A percentile compares a stretch with the other conserved stretches of the same genome.
phyloP scores from a whole-genome alignment of 2,113 vertebrate genomes.

The Malaclemys terrapin region DNA sequence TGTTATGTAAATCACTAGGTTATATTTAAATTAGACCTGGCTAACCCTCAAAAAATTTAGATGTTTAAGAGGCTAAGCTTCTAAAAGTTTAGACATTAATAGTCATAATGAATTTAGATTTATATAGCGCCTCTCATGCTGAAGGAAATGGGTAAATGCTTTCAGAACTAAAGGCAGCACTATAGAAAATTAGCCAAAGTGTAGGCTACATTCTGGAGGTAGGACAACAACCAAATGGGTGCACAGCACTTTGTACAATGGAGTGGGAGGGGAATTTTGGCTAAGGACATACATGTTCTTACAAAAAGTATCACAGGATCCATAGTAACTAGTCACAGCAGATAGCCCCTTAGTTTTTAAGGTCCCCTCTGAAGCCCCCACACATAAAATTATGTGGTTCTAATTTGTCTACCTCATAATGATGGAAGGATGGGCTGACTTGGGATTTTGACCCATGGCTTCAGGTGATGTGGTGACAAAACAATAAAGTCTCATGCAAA shows the following conservation, averaged over 20 bases:
- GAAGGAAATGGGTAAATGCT: no score
- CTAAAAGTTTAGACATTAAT: no score
- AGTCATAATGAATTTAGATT: no score
- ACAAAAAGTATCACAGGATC: neutral
- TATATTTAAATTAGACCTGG: no score
- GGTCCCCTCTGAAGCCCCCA: neutral
- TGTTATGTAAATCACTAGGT: no score
- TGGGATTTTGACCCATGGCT: neutral
- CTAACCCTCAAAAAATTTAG: no score
- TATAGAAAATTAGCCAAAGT: neutral
- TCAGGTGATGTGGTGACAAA: neutral
- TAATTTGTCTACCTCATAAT: neutral
- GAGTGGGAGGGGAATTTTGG: neutral
- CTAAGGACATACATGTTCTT: neutral
- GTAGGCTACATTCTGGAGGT: neutral
- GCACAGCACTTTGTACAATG: neutral
- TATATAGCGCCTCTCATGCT: no score
- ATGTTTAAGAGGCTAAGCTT: no score
- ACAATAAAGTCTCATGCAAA: neutral
- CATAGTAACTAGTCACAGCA: neutral
- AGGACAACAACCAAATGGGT: neutral
- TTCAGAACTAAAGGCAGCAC: no score
- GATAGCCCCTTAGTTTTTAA: neutral
- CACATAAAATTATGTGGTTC: neutral
- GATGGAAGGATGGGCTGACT: neutral